phyloP scores from a whole-genome alignment of 2,113 vertebrate species.

The Saccopteryx leptura region DNA sequence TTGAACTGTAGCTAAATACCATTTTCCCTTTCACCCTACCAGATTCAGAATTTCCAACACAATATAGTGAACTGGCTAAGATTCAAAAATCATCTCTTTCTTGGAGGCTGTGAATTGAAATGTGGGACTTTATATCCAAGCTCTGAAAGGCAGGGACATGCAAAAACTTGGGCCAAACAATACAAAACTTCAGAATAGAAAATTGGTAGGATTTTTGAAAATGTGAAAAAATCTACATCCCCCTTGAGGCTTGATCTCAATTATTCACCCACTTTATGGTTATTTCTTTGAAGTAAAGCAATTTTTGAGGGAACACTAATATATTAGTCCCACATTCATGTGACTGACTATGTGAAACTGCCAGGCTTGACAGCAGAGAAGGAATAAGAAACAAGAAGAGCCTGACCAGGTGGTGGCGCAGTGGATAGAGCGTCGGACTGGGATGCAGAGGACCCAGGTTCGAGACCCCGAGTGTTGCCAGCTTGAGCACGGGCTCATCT shows the following conservation, averaged over 20 bases:
- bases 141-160: neutral
- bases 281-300: conserved; percentile 42
- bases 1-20: neutral
- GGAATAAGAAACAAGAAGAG: neutral
- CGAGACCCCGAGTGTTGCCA: too few species aligned
- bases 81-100: conserved; percentile 40
- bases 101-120: neutral
- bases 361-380: conserved; percentile 8
- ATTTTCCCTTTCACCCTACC: neutral
- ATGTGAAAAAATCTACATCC: neutral
- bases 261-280: neutral
- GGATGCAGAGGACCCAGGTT: too few species aligned
- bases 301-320: neutral
- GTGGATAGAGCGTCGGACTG: too few species aligned
- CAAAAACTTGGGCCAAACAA: neutral
- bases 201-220: neutral
- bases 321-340: neutral
- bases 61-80: neutral
- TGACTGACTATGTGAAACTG: neutral
- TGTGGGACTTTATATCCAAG: neutral
- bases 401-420: too few species aligned
- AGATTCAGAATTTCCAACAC: conserved; percentile 14
- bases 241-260: conserved; percentile 13
- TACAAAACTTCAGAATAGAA: conserved; percentile 1
- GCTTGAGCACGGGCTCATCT: too few species aligned